Evolutionary conservation across 1,140 invertebrate genomes (phyloP).

Genomic region (Drosophila grimshawi): DNA sequence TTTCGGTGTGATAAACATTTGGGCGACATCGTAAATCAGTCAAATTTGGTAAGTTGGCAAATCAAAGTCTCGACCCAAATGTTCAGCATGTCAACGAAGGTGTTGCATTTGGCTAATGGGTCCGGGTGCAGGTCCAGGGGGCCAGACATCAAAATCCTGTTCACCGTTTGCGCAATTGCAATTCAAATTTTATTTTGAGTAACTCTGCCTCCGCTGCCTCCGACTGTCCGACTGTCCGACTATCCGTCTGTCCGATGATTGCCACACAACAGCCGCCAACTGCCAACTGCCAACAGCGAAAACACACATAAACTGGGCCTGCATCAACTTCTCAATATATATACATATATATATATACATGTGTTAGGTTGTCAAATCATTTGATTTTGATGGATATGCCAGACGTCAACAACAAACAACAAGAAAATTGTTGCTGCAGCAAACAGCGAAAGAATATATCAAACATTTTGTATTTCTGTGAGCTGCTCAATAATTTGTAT

Average conservation of each 20-base stretch:
- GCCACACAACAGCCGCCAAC: constrained; percentile 15
- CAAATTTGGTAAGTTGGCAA: constrained; percentile 60
- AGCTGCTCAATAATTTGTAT: not conserved
- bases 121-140: constrained; percentile 15
- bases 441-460: not conserved
- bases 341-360: no score
- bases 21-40: constrained; percentile 59
- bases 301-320: not conserved
- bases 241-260: constrained; percentile 1
- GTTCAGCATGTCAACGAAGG: constrained; percentile 63
- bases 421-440: not conserved
- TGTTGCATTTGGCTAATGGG: constrained; percentile 72
- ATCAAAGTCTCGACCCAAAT: constrained; percentile 61
- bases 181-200: constrained; percentile 31
- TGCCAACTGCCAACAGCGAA: no score
- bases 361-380: constrained; percentile 28
- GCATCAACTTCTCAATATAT: not conserved
- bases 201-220: not conserved
- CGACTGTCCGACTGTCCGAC: no score
- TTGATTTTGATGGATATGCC: constrained; percentile 49
- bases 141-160: constrained; percentile 60
- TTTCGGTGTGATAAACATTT: constrained; percentile 35
- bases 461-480: constrained; percentile 26
- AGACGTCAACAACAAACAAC: not conserved
- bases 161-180: constrained; percentile 58